Base-by-base conservation (phyloP, 2,113 vertebrate genomes). In the Chauna torquata region DNA sequence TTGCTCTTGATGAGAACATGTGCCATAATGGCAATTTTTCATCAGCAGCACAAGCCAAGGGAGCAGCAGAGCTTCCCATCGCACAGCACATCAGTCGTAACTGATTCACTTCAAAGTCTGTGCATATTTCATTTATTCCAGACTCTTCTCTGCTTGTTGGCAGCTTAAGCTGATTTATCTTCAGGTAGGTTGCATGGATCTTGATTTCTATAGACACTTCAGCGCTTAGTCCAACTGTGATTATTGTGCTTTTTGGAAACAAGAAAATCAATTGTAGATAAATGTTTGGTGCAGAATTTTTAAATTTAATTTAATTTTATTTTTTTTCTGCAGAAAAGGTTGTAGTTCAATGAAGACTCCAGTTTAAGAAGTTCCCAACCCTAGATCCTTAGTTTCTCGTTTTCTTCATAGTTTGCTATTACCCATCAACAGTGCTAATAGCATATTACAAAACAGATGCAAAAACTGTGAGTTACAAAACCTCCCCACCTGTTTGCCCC, bases 81-180 rank as follows among this genome's bases (percentile, higher is more conserved):
- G 44, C 38, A 58, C 47, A 64, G 47, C 52, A 54, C 38, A 69
- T 65, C 90, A 85, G 70, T 82, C 58, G 23, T 28, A 79, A 80
- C 11, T 25, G 71, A 80, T 92, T 91, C 40, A 45, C 52, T 72
- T 96, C 69, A 91, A 87, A 71, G 20, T 82, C 62, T 79, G 61
- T 0, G 0, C 6, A 4, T 76, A 40, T 70, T 91, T 87, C 34
- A 16, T 85, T 76, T 79, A 32, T 90, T 82, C 34, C 74, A 87
- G 54, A 55, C 19, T 54, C 47, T 55, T 54, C 36, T 52, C 17
- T 87, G 11, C 75, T n/a, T 76, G 16, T 64, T 75, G 69, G 34
- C 81, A 82, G 11, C n/a, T 27, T 64, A 16, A 79, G 9, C 52
- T 84, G 55, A 78, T 40, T 86, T 77, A 68, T 76, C 47, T 16